Base-by-base conservation (phyloP, 2,888 invertebrate genomes). In the Clunio marinus region DNA sequence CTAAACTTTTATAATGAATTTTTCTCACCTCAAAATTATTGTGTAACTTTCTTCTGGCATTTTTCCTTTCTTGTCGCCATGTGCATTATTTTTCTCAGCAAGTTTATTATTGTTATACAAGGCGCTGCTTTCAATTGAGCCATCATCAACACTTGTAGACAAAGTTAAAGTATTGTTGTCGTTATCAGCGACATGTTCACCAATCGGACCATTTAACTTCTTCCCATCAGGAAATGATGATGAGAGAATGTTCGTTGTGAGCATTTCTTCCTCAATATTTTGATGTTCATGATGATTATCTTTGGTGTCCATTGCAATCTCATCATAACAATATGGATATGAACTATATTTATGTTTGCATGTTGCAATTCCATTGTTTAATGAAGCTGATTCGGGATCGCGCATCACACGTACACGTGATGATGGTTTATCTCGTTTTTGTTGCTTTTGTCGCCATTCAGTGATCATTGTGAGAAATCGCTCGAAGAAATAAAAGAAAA, bases 281-380 rank as follows among this genome's bases (percentile, higher is more conserved):
- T 69, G 15, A 62, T 70, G 69, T 17, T 71, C 70, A 70, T 83
- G 82, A 57, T 84, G 83, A 69, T 84, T 84, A 70, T 84, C 86
- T 73, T 86, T 86, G 0, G 86, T 86, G 70, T 88, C 87, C 24
- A 86, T 87, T 10, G 88, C 87, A 41, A 92, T 91, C 76, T 91
- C 92, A 72, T 90, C 91, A 72, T 92, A 92, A 74, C 91, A 91
- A 75, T 91, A 91, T 0, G 91, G 91, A 76, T 91, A 91, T 41
- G 91, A 90, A n/a, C 91, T 91, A 74, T 92, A 92, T 75, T 90
- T 91, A 73, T 92, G 91, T 77, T 91, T 92, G 76, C 92, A 93
- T 20, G 90, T 85, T 24, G 75, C 76, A 69, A 74, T 75, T 0
- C 75, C 77, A 71, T 76, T 78, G 70, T 77, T 78, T 13, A 75